Evolutionary conservation across 2,888 invertebrate genomes (phyloP), one percentile per base, ranked within the genome.

Genomic region (Anagyrus pseudococci): DNA sequence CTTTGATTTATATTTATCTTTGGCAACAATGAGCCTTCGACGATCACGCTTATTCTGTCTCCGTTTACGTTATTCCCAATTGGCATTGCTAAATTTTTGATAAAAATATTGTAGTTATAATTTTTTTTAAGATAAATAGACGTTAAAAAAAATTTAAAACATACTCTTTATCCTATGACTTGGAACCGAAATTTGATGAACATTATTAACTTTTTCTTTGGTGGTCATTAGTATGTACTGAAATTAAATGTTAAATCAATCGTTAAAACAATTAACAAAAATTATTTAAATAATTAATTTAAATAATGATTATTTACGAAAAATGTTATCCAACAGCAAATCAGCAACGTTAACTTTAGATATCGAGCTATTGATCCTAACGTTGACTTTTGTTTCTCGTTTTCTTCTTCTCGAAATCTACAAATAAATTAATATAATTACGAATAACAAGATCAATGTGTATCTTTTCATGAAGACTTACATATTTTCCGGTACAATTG

Each of bases 271-370:
- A n/a, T n/a, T n/a, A n/a, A n/a, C 4, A 29, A 29, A 13, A 47
- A 26, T 26, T 22, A 33, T n/a, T 25, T 23, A 33, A n/a, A n/a
- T n/a, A n/a, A n/a, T n/a, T n/a, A n/a, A n/a, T n/a, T 41, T n/a
- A n/a, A n/a, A 64, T 57, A 49, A 37, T 25, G 17, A 59, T 46
- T 49, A 74, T 75, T 74, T 71, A 79, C 83, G 0, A 90, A 89
- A 75, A 91, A 90, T 68, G 87, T 82, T 1, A 86, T 70, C 92
- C 92, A 92, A 53, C 87, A 84, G 0, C 82, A 81, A 2, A 88
- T 77, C 0, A 91, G 82, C 0, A 87, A 68, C 0, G 82, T 76
- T 58, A 29, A 66, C 47, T 40, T 58, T 66, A 23, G 63, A 54
- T 44, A 58, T 63, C 63, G 63, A 6, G 58, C 23, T 48, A 61